Base-by-base conservation (phyloP, 2,797 vertebrate species). In the Diplodus sargus region DNA sequence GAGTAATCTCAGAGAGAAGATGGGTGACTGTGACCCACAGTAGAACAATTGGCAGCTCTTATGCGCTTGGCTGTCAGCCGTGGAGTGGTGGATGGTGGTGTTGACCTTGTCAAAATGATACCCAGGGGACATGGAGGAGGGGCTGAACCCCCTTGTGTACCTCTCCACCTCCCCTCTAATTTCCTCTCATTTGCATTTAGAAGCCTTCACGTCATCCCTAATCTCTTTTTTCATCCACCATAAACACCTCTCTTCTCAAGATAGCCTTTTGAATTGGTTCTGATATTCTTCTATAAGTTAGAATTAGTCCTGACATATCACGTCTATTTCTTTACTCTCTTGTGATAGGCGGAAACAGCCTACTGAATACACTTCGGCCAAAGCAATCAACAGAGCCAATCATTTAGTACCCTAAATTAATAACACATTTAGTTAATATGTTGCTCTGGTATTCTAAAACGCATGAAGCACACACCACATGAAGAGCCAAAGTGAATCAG, bases 91-190 rank as follows among this genome's bases (percentile, higher is more conserved):
- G 30, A 90, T 85, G 79, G 74, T 22, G 58, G 53, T 22, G 62
- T 65, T 89, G 90, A 92, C 89, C 92, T 92, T 92, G 90, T 86
- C 86, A 82, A 75, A 86, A 89, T 74, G 53, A 75, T 47, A 77
- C 86, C 63, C 82, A 62, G 5, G 86, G 72, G 91, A 91, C 66
- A 23, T 6, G 16, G 79, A 83, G 82, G 69, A 64, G 81, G 62
- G 48, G 64, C 63, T 16, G 23, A 74, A 28, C 13, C 65, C 76
- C 43, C 52, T 51, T 48, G 5, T 79, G 73, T 74, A 49, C 23
- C 62, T 23, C 70, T 45, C 22, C 45, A 52, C 56, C 56, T 47
- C 56, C 63, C 3, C 8, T 74, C 87, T 84, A 39, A 85, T 79
- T 83, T 42, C 66, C 5, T 69, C 77, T 82, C 49, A 83, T 85